phyloP scores from a whole-genome alignment of 2,113 vertebrate genomes.

The Podocnemis expansa region DNA sequence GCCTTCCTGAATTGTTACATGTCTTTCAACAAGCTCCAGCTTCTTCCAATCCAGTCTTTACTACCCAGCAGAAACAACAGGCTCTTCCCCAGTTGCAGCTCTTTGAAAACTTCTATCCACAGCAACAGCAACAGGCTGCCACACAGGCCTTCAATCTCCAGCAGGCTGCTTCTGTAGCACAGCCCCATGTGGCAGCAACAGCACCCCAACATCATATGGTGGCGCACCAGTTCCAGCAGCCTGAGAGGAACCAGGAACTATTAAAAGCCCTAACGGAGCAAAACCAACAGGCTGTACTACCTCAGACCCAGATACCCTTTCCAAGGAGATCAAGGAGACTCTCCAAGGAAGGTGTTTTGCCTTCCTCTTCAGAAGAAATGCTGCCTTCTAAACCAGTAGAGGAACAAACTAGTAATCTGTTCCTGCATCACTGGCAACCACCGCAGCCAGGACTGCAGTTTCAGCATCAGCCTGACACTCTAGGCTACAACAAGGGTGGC shows the following conservation, averaged over 20 bases:
- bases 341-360: slow-evolving; percentile 90
- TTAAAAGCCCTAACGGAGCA: slow-evolving; percentile 82
- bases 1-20: slow-evolving; percentile 86
- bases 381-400: slow-evolving; percentile 74
- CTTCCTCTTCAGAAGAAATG: slow-evolving; percentile 71
- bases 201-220: slow-evolving; percentile 83
- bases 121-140: slow-evolving; percentile 79
- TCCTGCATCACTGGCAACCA: slow-evolving; percentile 77
- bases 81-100: slow-evolving; percentile 83
- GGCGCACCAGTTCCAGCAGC: slow-evolving; percentile 78
- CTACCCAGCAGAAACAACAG: slow-evolving; percentile 77
- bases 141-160: slow-evolving; percentile 76
- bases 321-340: slow-evolving; percentile 91
- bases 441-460: slow-evolving; percentile 73
- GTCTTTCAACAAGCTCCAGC: slow-evolving; percentile 85
- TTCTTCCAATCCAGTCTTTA: slow-evolving; percentile 70
- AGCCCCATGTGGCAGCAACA: slow-evolving; percentile 77
- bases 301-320: slow-evolving; percentile 83
- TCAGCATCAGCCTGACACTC: slow-evolving; percentile 69
- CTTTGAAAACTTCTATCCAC: slow-evolving; percentile 84
- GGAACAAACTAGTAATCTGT: slow-evolving; percentile 74
- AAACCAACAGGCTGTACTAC: slow-evolving; percentile 80
- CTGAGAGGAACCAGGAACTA: slow-evolving; percentile 80
- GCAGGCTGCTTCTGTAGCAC: slow-evolving; percentile 68
- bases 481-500: slow-evolving; percentile 58